Percentiles rank a stretch among this genome's conserved stretches.
These are phyloP conservation scores for Ophion ventricosus DNA, from an alignment of 2,888 invertebrate species.

Conservation along the genomic window DNA sequence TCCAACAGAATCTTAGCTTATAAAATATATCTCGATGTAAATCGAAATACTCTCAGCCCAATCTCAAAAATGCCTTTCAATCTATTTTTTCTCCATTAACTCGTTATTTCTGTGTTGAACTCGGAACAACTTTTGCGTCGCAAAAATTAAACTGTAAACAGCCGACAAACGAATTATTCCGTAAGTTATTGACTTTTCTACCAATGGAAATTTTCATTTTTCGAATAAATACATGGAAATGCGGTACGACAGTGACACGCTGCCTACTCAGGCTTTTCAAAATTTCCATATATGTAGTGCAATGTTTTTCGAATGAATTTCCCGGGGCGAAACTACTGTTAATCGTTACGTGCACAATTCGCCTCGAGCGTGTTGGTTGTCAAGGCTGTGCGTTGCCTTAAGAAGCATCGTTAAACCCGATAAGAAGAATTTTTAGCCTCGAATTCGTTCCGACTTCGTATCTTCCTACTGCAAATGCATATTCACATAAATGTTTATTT, in stretches of 20 bases:
- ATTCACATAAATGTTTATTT: background rate
- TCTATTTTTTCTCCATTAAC: background rate
- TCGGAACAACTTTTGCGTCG: background rate
- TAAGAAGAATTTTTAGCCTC: constrained; percentile 19
- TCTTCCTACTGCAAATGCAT: background rate
- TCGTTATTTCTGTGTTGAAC: background rate
- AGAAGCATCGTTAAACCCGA: constrained; percentile 23
- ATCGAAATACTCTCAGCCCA: background rate
- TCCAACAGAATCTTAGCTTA: background rate
- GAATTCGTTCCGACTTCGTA: background rate
- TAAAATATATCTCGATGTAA: background rate
- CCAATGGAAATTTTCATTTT: background rate
- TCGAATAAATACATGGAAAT: no score
- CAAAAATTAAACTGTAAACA: no score
- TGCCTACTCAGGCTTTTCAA: no score
- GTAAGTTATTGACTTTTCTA: background rate
- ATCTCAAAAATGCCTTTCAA: background rate
- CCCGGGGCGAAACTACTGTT: background rate
- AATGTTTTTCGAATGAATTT: background rate
- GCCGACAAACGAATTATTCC: no score
- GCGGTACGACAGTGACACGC: no score
- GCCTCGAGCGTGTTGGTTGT: background rate
- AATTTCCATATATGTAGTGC: no score
- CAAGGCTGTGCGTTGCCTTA: background rate
- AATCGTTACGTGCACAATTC: background rate